phyloP scores from a whole-genome alignment of 2,888 invertebrate genomes.

The Itoplectis maculator region DNA sequence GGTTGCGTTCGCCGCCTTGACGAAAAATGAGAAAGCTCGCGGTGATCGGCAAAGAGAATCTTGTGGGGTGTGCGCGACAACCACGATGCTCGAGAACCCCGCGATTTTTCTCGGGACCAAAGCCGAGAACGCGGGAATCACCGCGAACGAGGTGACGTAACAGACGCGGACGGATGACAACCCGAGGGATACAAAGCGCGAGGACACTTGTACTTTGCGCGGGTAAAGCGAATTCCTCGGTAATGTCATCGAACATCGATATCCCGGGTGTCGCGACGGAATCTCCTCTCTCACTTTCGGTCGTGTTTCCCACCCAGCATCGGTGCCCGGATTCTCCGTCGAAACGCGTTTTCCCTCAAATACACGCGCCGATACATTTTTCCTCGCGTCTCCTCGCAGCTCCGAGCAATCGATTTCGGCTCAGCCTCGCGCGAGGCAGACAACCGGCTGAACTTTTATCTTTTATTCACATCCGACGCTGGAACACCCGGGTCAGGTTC shows the following conservation, averaged over 20 bases:
- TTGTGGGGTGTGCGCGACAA: background rate
- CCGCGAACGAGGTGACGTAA: background rate
- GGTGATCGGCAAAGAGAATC: background rate
- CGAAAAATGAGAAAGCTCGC: background rate
- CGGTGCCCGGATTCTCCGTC: background rate
- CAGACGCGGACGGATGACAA: constrained; percentile 3
- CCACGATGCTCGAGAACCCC: background rate
- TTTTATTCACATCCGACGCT: constrained; percentile 42
- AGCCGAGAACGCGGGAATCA: background rate
- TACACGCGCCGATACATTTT: constrained; percentile 53
- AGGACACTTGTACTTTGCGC: background rate
- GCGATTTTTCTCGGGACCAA: background rate
- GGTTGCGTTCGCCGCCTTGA: background rate
- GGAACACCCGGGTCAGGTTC: background rate
- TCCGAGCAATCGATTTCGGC: constrained; percentile 32
- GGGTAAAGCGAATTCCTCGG: constrained; percentile 15
- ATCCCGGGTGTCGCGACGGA: background rate
- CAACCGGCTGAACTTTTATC: constrained; percentile 31
- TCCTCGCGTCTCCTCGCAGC: constrained; percentile 42
- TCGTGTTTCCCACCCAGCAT: constrained; percentile 2
- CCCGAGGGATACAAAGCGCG: background rate
- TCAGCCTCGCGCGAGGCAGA: constrained; percentile 17
- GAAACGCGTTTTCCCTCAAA: constrained; percentile 11
- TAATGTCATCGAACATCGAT: constrained; percentile 46
- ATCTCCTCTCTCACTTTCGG: constrained; percentile 31